Percentiles rank a stretch among this genome's conserved stretches.
Evolutionary conservation across 2,113 vertebrate species (phyloP).

Genomic region (Indri indri): DNA sequence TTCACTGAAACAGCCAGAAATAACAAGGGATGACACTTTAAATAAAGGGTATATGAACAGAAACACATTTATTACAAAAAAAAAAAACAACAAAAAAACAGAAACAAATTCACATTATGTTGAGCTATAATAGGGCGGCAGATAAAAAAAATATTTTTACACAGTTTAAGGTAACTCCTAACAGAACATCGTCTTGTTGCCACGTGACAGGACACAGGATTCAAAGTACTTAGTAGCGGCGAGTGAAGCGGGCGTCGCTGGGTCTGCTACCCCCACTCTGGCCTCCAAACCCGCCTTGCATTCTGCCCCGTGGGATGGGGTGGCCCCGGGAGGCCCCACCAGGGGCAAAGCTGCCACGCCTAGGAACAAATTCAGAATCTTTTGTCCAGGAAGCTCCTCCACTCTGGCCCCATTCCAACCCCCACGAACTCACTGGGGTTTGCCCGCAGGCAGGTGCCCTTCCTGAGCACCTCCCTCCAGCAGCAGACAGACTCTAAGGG

Average conservation of each 20-base stretch:
- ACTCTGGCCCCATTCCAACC: background rate
- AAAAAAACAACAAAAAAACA: background rate
- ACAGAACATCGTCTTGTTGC: constrained; percentile 70
- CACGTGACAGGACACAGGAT: constrained; percentile 69
- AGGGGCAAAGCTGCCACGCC: constrained; percentile 92
- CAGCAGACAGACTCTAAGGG: background rate
- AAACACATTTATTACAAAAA: constrained; percentile 87
- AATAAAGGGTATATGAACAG: constrained; percentile 76
- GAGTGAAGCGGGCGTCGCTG: constrained; percentile 86
- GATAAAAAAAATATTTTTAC: constrained; percentile 83
- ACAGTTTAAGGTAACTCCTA: constrained; percentile 78
- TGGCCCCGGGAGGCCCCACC: constrained; percentile 91
- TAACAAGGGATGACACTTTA: constrained; percentile 71
- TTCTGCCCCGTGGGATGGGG: constrained; percentile 88
- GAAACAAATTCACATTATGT: constrained; percentile 83
- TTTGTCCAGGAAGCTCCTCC: background rate
- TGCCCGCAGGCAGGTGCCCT: background rate
- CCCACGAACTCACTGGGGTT: background rate
- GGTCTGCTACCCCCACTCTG: constrained; percentile 85
- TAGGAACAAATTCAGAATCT: constrained; percentile 40
- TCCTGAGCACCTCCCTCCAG: background rate
- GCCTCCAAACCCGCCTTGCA: constrained; percentile 92
- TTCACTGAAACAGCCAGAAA: constrained; percentile 81
- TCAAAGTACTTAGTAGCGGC: constrained; percentile 84
- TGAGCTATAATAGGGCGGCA: constrained; percentile 85